Base-by-base conservation (phyloP, 1,140 invertebrate genomes). In the Rhyacophila brunnea region DNA sequence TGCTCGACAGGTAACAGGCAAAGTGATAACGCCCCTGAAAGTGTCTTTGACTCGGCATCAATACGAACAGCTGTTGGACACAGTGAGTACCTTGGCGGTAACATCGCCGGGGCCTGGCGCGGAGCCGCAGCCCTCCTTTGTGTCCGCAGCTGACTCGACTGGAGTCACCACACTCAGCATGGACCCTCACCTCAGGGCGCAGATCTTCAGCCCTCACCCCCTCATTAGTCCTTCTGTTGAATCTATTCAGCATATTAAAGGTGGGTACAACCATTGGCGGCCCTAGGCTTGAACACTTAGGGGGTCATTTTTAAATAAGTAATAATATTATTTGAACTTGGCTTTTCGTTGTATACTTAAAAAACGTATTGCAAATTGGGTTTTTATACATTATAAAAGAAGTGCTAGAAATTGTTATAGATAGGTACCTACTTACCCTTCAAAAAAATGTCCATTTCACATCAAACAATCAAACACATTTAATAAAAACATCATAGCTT, bases 21-120 rank as follows among this genome's bases (percentile, higher is more conserved):
- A 81, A 46, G 87, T 96, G 17, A 86, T 94, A 9, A 91, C 87
- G 40, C 86, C 89, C 0, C 70, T 96, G 10, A 92, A 93, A 74
- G 83, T 96, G 10, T 92, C 91, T 0, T 75, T 96, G 6, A 88
- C 89, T 10, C 87, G 92, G 23, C 81, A 84, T 17, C 93, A 96
- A 67, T 96, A 96, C 70, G 89, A 94, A 71, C 92, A 96, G 72
- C 75, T 96, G 19, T 74, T 95, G 38, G 89, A 95, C 60, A 92
- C 88, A 1, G 68, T 87, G 14, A 76, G 84, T 36, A 81, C 75
- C 67, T 45, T 78, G 15, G 53, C 51, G 15, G 57, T 58, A 9
- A 50, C 51, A 13, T 51, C 47, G 17, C 50, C 59, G 2, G 28
- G 28, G 9, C 18, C 59, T 7, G 28, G 44, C 2, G 45, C 55